These are phyloP conservation scores for Idaea dimidiata DNA, from an alignment of 2,888 invertebrate species.

Conservation along the genomic window DNA sequence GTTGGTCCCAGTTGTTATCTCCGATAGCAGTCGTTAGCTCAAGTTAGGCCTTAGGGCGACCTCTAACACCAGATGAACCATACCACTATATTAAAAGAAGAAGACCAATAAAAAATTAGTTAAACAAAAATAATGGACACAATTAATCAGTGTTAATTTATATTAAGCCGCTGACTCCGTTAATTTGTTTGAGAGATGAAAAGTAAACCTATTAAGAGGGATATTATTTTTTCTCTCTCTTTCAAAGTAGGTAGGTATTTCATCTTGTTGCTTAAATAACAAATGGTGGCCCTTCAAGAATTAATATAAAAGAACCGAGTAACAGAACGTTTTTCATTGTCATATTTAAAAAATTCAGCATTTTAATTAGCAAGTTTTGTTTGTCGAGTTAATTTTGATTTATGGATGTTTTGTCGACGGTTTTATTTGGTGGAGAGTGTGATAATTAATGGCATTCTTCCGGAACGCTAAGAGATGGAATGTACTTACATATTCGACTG, in stretches of 20 bases:
- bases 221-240: slow-evolving; percentile 48
- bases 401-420: slow-evolving; percentile 30
- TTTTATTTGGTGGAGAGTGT: background rate
- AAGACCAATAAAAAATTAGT: background rate
- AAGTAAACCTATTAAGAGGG: slow-evolving; percentile 77
- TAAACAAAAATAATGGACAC: slow-evolving; percentile 43
- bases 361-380: slow-evolving; percentile 57
- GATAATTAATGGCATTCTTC: background rate
- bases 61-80: background rate
- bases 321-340: slow-evolving; percentile 58
- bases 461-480: background rate
- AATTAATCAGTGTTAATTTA: slow-evolving; percentile 70
- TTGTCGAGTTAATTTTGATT: slow-evolving; percentile 39
- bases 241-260: slow-evolving; percentile 37
- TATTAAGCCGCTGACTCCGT: slow-evolving; percentile 57
- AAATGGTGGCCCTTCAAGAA: slow-evolving; percentile 61
- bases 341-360: slow-evolving; percentile 52
- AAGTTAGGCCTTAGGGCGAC: no score
- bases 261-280: slow-evolving; percentile 49
- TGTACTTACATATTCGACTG: background rate
- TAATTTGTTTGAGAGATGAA: slow-evolving; percentile 76
- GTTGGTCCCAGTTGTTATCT: no score
- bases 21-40: no score
- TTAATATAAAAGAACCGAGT: slow-evolving; percentile 57
- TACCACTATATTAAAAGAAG: background rate